Conservation (phyloP, 2,113 vertebrate species). For the Motacilla tschutschensis region DNA sequence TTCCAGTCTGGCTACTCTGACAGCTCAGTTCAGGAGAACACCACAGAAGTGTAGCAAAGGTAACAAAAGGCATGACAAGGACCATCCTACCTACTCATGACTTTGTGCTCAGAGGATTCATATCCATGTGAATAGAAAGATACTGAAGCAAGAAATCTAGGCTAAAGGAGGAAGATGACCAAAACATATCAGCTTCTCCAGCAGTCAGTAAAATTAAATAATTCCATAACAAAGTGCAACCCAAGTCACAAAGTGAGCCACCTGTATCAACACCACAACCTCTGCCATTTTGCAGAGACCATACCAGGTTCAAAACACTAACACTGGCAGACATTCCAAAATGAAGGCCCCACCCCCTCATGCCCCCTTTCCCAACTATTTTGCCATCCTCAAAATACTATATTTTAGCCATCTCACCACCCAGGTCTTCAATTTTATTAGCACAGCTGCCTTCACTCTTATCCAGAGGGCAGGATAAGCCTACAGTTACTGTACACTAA, state of each 20-base stretch:
- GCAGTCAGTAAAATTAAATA: not conserved
- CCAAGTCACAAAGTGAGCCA: not conserved
- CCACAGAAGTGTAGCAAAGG: not conserved
- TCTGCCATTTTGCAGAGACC: not conserved
- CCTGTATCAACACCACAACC: not conserved
- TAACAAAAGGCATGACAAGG: not conserved
- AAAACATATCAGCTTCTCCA: not conserved
- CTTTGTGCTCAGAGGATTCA: not conserved
- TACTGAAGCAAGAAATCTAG: not conserved
- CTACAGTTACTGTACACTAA: slow-evolving; percentile 58
- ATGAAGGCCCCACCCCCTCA: not conserved
- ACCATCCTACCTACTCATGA: not conserved
- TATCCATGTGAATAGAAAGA: not conserved
- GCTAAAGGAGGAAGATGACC: not conserved
- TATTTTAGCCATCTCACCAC: slow-evolving; percentile 43
- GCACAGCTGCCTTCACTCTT: slow-evolving; percentile 63
- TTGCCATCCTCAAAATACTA: slow-evolving; percentile 7
- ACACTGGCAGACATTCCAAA: not conserved
- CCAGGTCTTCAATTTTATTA: slow-evolving; percentile 57
- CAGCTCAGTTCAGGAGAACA: not conserved
- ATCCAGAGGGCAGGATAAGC: slow-evolving; percentile 50
- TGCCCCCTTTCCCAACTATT: not conserved
- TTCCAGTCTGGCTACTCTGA: not conserved
- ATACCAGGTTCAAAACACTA: not conserved
- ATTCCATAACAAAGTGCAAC: not conserved